A percentile compares a stretch with the other conserved stretches of the same genome.
These are phyloP conservation scores for Xerus inauris DNA, from an alignment of 2,113 vertebrate species.

Conservation along the genomic window DNA sequence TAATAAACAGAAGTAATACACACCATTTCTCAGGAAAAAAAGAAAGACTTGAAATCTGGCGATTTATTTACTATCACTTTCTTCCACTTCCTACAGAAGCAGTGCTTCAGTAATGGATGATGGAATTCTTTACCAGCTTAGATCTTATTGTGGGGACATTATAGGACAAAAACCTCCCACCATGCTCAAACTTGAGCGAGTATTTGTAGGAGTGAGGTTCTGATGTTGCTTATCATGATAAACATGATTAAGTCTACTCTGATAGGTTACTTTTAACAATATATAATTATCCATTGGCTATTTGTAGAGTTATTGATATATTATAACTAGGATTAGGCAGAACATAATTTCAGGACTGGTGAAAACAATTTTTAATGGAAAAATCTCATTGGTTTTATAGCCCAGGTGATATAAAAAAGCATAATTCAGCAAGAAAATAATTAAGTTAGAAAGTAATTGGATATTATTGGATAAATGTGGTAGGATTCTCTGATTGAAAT, in stretches of 20 bases:
- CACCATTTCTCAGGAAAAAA: neutral
- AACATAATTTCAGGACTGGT: neutral
- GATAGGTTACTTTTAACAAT: neutral
- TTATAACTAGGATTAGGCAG: neutral
- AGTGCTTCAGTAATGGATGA: neutral
- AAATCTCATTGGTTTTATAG: neutral
- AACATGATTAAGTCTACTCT: neutral
- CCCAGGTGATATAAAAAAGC: neutral
- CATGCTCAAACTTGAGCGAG: neutral
- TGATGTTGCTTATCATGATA: neutral
- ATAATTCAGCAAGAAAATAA: neutral
- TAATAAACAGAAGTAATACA: neutral
- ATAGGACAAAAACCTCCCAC: accelerated
- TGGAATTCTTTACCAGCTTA: neutral
- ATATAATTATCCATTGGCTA: neutral
- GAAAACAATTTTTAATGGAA: neutral
- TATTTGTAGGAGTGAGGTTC: neutral
- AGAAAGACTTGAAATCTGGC: neutral
- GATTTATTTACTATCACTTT: neutral
- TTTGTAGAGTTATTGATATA: neutral
- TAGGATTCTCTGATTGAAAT: neutral
- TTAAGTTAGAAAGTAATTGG: neutral
- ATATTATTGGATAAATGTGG: neutral
- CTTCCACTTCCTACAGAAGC: neutral
- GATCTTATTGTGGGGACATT: neutral